Conservation (phyloP, 2,113 vertebrate species). For the Carassius gibelio region DNA sequence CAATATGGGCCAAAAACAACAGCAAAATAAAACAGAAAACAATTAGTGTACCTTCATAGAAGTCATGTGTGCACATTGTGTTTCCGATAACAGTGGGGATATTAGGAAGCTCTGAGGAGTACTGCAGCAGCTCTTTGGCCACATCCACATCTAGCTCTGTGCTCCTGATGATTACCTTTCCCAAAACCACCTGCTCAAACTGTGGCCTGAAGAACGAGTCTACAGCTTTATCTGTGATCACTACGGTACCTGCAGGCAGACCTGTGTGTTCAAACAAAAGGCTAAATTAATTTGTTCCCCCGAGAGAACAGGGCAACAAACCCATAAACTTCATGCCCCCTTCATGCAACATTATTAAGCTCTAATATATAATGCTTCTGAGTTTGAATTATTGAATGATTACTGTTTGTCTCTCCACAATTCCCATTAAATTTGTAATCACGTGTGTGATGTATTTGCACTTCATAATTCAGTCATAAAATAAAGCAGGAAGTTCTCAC, state of each 20-base stretch:
- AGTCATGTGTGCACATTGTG: conserved; percentile 87
- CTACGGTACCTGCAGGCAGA: conserved; percentile 80
- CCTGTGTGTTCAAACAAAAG: conserved; percentile 64
- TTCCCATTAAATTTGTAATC: neutral
- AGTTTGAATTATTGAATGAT: neutral
- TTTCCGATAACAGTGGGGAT: conserved; percentile 78
- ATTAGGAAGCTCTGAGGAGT: conserved; percentile 74
- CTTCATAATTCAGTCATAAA: neutral
- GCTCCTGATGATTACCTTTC: conserved; percentile 79
- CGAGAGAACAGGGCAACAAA: neutral
- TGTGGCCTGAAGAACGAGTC: conserved; percentile 80
- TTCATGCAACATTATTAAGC: neutral
- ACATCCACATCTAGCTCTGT: conserved; percentile 83
- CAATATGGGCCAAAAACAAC: neutral
- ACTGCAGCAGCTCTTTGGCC: conserved; percentile 76
- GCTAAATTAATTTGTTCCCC: too few species aligned
- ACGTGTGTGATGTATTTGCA: neutral
- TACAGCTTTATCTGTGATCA: conserved; percentile 80
- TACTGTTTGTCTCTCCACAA: neutral
- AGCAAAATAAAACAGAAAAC: neutral
- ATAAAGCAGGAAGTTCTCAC: conserved; percentile 62
- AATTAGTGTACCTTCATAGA: conserved; percentile 81
- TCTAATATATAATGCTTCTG: neutral
- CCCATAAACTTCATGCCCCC: neutral
- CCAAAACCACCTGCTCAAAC: conserved; percentile 86